Evolutionary conservation across 2,888 invertebrate genomes (phyloP).

Genomic region (Ceratothoa steindachneri): DNA sequence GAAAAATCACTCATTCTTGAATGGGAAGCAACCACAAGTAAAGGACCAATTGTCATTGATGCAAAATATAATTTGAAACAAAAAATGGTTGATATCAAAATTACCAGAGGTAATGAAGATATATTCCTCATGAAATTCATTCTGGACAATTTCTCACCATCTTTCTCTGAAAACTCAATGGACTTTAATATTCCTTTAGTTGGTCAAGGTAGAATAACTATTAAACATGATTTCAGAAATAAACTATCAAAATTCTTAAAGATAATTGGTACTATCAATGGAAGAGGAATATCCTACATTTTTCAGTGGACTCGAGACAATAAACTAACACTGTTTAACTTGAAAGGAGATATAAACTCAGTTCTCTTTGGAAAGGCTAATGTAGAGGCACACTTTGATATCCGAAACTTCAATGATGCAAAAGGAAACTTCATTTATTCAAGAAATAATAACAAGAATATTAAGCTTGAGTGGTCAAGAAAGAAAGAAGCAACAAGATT

Average conservation of each 20-base stretch:
- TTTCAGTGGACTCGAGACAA: constrained; percentile 29
- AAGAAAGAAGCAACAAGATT: constrained; percentile 1
- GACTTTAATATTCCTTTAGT: background rate
- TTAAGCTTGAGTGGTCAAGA: constrained; percentile 22
- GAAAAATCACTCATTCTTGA: constrained; percentile 12
- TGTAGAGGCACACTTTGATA: constrained; percentile 26
- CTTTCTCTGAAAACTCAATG: constrained; percentile 26
- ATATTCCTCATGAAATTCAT: constrained; percentile 17
- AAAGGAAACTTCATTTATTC: constrained; percentile 27
- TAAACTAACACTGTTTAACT: constrained; percentile 20
- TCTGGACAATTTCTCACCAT: constrained; percentile 22
- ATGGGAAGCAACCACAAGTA: constrained; percentile 18
- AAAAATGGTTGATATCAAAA: constrained; percentile 14
- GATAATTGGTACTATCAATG: constrained; percentile 19
- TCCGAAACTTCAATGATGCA: constrained; percentile 25
- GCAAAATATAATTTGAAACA: constrained; percentile 24
- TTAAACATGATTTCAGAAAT: constrained; percentile 35
- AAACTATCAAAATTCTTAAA: constrained; percentile 15
- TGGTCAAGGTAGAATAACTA: constrained; percentile 21
- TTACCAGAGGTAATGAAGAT: constrained; percentile 13
- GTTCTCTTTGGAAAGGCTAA: constrained; percentile 24
- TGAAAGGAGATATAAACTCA: constrained; percentile 25
- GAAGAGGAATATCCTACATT: constrained; percentile 11
- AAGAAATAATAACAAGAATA: constrained; percentile 20
- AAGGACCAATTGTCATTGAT: too few species aligned